Percentiles rank a stretch among this genome's conserved stretches.
Conservation (phyloP, 2,113 vertebrate genomes). For the Podarcis muralis region DNA sequence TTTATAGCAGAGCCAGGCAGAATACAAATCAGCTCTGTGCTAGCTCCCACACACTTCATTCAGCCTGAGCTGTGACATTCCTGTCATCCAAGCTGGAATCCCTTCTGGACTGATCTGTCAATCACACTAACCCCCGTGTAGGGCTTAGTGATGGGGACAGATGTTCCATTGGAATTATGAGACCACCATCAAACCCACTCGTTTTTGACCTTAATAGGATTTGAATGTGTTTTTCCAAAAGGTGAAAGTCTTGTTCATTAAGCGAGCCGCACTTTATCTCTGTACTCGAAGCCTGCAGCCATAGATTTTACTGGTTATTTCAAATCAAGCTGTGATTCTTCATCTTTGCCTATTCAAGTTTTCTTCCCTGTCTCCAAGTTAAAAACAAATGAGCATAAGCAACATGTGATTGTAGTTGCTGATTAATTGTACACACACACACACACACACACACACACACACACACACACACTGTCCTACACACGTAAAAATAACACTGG, state of each 20-base stretch:
- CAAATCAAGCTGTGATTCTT: neutral
- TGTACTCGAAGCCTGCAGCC: neutral
- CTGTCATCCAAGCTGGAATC: conserved; percentile 10
- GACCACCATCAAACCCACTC: conserved; percentile 36
- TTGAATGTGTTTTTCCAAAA: neutral
- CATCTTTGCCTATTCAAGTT: neutral
- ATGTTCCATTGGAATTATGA: conserved; percentile 39
- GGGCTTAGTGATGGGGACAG: conserved; percentile 43
- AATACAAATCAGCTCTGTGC: neutral
- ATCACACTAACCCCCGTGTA: conserved; percentile 36
- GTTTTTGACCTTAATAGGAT: conserved; percentile 32
- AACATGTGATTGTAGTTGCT: neutral
- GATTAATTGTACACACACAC: neutral
- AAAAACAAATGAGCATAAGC: neutral
- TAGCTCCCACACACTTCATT: conserved; percentile 32
- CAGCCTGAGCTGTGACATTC: conserved; percentile 29
- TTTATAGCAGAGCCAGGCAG: neutral
- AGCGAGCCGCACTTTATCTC: neutral
- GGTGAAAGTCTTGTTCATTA: conserved; percentile 25
- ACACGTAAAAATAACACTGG: too few species aligned
- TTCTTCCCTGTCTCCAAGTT: neutral
- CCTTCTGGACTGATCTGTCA: conserved; percentile 52
- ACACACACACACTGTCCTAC: neutral
- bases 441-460: too few species aligned
- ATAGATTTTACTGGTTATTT: neutral